Conservation (phyloP, 2,797 vertebrate species). For the Amniataba percoides region DNA sequence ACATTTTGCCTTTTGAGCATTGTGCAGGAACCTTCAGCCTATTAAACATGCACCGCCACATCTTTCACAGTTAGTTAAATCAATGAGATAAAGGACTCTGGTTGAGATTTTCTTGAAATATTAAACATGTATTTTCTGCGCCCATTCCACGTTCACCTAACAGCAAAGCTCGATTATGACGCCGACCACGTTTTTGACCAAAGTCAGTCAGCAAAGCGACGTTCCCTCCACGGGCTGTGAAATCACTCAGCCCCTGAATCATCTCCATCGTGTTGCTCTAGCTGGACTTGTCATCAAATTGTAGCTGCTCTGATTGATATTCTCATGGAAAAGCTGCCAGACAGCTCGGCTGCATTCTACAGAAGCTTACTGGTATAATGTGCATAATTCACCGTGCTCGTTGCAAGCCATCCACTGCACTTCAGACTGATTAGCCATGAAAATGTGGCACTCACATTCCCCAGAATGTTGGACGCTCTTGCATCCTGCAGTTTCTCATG, state of each 20-base stretch:
- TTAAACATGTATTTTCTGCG: neutral
- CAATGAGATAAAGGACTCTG: neutral
- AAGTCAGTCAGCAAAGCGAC: slow-evolving; percentile 31
- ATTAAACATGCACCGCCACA: neutral
- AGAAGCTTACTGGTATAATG: slow-evolving; percentile 65
- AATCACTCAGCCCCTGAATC: slow-evolving; percentile 67
- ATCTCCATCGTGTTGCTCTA: slow-evolving; percentile 61
- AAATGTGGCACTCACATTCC: slow-evolving; percentile 60
- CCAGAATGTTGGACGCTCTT: slow-evolving; percentile 34
- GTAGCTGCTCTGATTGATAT: slow-evolving; percentile 75
- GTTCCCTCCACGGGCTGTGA: slow-evolving; percentile 52
- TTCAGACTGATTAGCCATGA: slow-evolving; percentile 70
- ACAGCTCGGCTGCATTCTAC: slow-evolving; percentile 68
- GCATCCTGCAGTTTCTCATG: slow-evolving; percentile 48
- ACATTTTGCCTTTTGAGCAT: neutral
- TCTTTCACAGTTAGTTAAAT: neutral
- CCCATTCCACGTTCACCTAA: slow-evolving; percentile 9
- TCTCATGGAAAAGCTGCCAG: slow-evolving; percentile 68
- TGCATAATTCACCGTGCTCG: slow-evolving; percentile 67
- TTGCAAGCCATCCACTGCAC: slow-evolving; percentile 61
- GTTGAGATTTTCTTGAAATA: neutral
- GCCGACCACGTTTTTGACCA: slow-evolving; percentile 32
- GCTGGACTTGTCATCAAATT: slow-evolving; percentile 77
- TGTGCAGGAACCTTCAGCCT: neutral
- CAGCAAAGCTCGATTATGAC: slow-evolving; percentile 9